Evolutionary conservation across 2,797 vertebrate species (phyloP).

Genomic region (Pitangus sulphuratus): DNA sequence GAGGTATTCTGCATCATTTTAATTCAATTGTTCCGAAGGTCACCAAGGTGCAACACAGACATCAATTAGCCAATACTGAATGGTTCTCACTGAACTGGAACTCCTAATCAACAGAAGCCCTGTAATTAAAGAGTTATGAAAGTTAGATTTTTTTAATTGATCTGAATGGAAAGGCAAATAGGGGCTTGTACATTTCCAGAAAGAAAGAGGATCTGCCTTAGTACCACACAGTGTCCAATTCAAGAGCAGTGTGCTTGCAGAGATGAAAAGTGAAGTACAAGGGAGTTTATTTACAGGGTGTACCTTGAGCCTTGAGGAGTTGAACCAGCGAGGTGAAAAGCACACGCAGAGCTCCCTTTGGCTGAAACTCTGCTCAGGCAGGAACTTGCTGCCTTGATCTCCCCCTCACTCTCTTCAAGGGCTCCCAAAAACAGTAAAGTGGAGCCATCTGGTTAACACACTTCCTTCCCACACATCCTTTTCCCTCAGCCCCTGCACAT

Average conservation of each 20-base stretch:
- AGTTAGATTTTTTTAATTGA: background rate
- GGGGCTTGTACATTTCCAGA: background rate
- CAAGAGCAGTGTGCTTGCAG: background rate
- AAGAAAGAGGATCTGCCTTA: background rate
- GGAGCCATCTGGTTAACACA: constrained; percentile 50
- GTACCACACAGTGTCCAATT: background rate
- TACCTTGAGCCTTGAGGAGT: background rate
- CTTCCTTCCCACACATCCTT: constrained; percentile 42
- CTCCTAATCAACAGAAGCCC: background rate
- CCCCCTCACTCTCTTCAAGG: constrained; percentile 26
- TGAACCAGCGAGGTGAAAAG: background rate
- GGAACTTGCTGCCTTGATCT: constrained; percentile 31
- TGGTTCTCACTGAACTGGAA: background rate
- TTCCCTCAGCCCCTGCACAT: constrained; percentile 33
- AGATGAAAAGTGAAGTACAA: background rate
- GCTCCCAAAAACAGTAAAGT: constrained; percentile 29
- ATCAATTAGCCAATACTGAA: background rate
- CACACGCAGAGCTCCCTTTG: background rate
- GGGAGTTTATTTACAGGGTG: background rate
- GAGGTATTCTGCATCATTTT: background rate
- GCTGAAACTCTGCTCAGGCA: constrained; percentile 13
- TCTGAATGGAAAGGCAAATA: background rate
- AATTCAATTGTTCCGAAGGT: background rate
- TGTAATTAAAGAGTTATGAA: background rate
- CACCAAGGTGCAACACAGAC: background rate